Conservation (phyloP, 2,113 vertebrate genomes). For the Uria aalge region DNA sequence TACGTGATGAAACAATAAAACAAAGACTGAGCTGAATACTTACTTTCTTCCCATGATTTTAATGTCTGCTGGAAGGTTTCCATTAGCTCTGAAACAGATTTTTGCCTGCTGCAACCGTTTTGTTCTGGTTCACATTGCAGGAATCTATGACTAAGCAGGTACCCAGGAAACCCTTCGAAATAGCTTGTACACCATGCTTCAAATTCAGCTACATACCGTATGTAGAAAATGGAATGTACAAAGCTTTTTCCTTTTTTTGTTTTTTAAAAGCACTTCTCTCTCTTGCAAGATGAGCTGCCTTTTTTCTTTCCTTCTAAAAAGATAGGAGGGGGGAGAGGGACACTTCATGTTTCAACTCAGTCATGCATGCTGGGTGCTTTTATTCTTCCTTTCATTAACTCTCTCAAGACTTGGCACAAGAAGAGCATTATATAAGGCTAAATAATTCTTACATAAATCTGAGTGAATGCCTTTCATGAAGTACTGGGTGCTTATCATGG, state of each 20-base stretch:
- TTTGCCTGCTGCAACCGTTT: background rate
- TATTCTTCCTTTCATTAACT: slow-evolving; percentile 36
- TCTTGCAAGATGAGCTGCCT: background rate
- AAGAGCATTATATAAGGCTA: slow-evolving; percentile 45
- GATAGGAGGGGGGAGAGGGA: background rate
- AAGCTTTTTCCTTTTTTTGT: background rate
- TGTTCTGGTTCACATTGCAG: background rate
- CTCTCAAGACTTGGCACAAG: slow-evolving; percentile 32
- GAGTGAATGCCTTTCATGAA: slow-evolving; percentile 34
- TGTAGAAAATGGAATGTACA: background rate
- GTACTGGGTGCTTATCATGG: background rate
- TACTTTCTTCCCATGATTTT: background rate
- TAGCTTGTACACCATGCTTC: background rate
- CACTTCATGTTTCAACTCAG: background rate
- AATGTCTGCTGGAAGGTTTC: background rate
- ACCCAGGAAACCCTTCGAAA: background rate
- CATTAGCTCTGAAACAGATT: background rate
- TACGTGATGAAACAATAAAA: background rate
- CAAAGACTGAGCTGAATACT: background rate
- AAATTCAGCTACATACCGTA: background rate
- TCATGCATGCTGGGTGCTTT: slow-evolving; percentile 20
- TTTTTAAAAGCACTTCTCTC: background rate
- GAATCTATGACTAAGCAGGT: background rate
- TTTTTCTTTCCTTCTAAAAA: background rate
- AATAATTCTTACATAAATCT: slow-evolving; percentile 52